These are phyloP conservation scores for Chironomus tepperi DNA, from an alignment of 1,140 invertebrate species.

Conservation along the genomic window DNA sequence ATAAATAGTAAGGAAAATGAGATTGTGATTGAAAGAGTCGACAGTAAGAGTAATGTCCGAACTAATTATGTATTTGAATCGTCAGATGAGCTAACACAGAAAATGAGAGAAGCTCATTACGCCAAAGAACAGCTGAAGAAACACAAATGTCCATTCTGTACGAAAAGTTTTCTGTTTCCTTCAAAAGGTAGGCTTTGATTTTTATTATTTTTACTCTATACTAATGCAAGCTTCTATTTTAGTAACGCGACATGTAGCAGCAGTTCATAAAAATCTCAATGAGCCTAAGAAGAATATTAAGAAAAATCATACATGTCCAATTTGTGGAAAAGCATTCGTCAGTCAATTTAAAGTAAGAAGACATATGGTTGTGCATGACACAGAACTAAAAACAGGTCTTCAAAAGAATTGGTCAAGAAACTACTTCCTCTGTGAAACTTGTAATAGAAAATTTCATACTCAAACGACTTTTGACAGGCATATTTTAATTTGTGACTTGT, in stretches of 20 bases:
- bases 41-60: not conserved
- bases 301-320: not conserved
- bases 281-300: not conserved
- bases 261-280: not conserved
- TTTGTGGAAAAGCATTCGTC: not conserved
- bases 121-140: not conserved
- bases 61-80: not conserved
- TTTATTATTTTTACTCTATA: too few species aligned
- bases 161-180: not conserved
- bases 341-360: slow-evolving; percentile 3
- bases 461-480: not conserved
- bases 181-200: not conserved
- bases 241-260: not conserved
- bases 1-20: not conserved
- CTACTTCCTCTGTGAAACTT: not conserved
- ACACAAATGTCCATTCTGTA: slow-evolving; percentile 15
- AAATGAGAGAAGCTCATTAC: slow-evolving; percentile 12
- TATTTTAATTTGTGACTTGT: not conserved
- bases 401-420: slow-evolving; percentile 17
- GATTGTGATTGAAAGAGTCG: not conserved
- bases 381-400: not conserved
- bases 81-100: not conserved
- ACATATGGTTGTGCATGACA: slow-evolving; percentile 16
- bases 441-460: slow-evolving; percentile 17
- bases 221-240: too few species aligned